Evolutionary conservation across 2,113 vertebrate species (phyloP), one percentile per base, ranked within the genome.

Genomic region (Meleagris gallopavo): DNA sequence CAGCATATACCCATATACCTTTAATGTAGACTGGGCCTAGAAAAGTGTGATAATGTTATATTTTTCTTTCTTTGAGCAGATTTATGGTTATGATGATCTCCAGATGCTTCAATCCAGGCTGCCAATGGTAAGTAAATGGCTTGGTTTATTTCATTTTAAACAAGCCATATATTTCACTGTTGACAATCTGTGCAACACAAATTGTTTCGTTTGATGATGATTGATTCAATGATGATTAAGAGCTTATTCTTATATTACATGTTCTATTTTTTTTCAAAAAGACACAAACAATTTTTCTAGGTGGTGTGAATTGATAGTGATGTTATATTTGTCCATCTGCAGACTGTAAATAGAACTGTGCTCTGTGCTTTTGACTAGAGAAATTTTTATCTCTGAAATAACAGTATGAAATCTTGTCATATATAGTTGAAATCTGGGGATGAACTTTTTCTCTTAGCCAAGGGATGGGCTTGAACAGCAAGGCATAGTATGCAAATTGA

Each of bases 31-130:
- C 22, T 29, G 4, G 19, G 6, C 45, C 34, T 86, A 66, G 58
- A 55, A 73, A 61, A 80, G 48, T 88, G 25, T 91, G 96, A 89
- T 8, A 92, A 93, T 80, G 25, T 43, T 89, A 4, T 81, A 10
- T 30, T 83, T 70, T 94, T 93, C 96, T 95, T 80, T 92, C 90
- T 95, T 95, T 67, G 97, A 98, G 96, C 98, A 99, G 98, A 99
- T 99, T 90, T 99, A 99, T 57, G 98, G 99, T 93, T 99, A 99
- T 64, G 99, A 99, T 40, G 99, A 99, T 97, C 98, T 99, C 71
- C 99, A 99, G 95, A 98, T 99, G 98, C 98, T 99, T 82, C 99
- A 99, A 89, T 99, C 99, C 78, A 98, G 99, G 97, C 97, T 99
- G 89, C 99, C 99, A 61, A 95, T 99, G 98, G 99, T 99, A 95